A percentile compares a stretch with the other conserved stretches of the same genome.
Evolutionary conservation across 2,888 invertebrate species (phyloP).

Genomic region (Aproaerema taeniolella): DNA sequence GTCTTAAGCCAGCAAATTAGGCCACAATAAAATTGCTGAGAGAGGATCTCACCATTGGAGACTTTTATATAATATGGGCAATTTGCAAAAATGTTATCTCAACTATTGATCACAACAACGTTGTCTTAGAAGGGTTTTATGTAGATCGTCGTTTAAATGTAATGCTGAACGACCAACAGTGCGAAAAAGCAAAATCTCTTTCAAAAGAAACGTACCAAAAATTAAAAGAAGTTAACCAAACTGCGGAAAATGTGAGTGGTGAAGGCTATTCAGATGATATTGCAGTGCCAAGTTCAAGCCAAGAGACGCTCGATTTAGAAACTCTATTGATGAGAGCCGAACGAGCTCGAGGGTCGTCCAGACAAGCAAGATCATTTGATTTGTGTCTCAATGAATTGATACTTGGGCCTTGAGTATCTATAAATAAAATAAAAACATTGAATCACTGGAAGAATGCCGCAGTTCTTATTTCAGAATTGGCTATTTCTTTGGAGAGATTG

Average conservation of each 20-base stretch:
- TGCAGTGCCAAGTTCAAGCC: not conserved
- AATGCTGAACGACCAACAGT: not conserved
- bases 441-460: not conserved
- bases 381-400: not conserved
- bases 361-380: not conserved
- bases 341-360: not conserved
- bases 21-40: not conserved
- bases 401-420: not conserved
- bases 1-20: not conserved
- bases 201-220: not conserved
- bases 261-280: not conserved
- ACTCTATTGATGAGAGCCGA: not conserved
- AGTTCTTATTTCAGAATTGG: constrained; percentile 5
- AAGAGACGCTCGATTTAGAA: not conserved
- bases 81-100: not conserved
- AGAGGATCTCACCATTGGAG: not conserved
- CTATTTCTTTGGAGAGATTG: constrained; percentile 12
- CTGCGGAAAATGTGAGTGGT: not conserved
- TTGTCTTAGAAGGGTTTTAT: not conserved
- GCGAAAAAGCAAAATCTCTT: not conserved
- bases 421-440: not conserved
- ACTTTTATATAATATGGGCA: not conserved
- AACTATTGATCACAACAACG: not conserved
- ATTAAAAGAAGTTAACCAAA: no score
- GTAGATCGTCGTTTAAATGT: not conserved